phyloP scores from a whole-genome alignment of 2,888 invertebrate genomes.

The Drosophila mimetica region DNA sequence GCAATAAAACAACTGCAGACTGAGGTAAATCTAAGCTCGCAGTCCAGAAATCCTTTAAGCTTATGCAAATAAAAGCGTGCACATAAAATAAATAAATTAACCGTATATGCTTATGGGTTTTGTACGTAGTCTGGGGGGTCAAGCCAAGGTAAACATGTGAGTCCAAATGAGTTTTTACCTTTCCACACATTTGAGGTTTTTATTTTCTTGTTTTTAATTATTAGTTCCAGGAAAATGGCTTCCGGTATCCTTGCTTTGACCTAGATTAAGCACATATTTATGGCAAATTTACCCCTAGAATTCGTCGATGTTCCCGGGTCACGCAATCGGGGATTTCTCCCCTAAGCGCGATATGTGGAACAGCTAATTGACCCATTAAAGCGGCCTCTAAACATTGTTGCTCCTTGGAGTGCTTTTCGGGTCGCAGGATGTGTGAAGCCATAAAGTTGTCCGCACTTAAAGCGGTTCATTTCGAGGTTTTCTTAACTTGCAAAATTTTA shows the following conservation, averaged over 20 bases:
- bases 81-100: constrained; percentile 43
- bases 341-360: constrained; percentile 22
- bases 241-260: constrained; percentile 8
- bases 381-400: constrained; percentile 24
- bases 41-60: constrained; percentile 35
- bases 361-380: constrained; percentile 45
- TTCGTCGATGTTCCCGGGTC: constrained; percentile 30
- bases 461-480: constrained; percentile 1
- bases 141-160: constrained; percentile 38
- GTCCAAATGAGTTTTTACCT: constrained; percentile 39
- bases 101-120: constrained; percentile 24
- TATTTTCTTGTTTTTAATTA: constrained; percentile 16
- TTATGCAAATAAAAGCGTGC: constrained; percentile 41
- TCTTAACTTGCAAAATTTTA: neutral
- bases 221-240: constrained; percentile 10
- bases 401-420: constrained; percentile 24
- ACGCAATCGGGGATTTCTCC: constrained; percentile 23
- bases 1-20: constrained; percentile 36
- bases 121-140: constrained; percentile 26
- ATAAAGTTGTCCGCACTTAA: constrained; percentile 25
- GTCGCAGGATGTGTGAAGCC: constrained; percentile 40
- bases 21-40: constrained; percentile 38
- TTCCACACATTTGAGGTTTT: constrained; percentile 3
- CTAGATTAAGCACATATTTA: constrained; percentile 35
- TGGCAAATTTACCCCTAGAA: constrained; percentile 13